phyloP scores from a whole-genome alignment of 1,140 invertebrate genomes.

The Zaprionus capensis region DNA sequence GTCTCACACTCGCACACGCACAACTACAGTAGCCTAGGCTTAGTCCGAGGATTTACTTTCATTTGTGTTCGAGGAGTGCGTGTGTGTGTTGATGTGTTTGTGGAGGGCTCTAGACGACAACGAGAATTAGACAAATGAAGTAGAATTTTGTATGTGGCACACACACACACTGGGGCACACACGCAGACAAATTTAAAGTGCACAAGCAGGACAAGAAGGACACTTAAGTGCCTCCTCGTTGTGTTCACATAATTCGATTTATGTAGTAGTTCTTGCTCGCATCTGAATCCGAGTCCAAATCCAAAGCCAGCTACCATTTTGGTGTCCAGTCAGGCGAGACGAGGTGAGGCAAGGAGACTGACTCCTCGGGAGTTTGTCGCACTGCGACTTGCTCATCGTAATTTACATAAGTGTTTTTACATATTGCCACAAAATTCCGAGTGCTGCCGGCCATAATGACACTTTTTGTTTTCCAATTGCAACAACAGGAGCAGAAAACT shows the following conservation, averaged over 20 bases:
- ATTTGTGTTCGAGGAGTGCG: conserved; percentile 71
- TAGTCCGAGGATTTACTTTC: conserved; percentile 80
- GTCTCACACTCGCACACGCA: conserved; percentile 31
- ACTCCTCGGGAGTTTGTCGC: conserved; percentile 32
- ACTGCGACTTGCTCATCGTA: conserved; percentile 40
- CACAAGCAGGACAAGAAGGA: conserved; percentile 55
- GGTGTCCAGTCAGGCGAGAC: conserved; percentile 23
- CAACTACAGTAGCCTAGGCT: conserved; percentile 54
- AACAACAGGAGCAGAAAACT: conserved; percentile 8
- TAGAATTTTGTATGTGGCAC: conserved; percentile 70
- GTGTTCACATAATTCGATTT: conserved; percentile 78
- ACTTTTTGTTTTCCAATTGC: conserved; percentile 53
- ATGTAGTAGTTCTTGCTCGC: conserved; percentile 51
- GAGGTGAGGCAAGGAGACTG: background rate
- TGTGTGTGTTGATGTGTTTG: conserved; percentile 50
- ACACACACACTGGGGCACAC: conserved; percentile 34
- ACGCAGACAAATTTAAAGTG: conserved; percentile 43
- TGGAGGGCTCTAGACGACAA: conserved; percentile 59
- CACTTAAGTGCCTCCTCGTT: conserved; percentile 72
- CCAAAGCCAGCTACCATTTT: background rate
- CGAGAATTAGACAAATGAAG: conserved; percentile 80
- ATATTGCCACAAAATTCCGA: conserved; percentile 48
- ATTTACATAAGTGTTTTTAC: conserved; percentile 59
- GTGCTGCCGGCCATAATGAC: conserved; percentile 51
- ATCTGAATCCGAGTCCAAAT: conserved; percentile 13